These are phyloP conservation scores for Bombus impatiens DNA, from an alignment of 1,140 invertebrate genomes.

Conservation along the genomic window DNA sequence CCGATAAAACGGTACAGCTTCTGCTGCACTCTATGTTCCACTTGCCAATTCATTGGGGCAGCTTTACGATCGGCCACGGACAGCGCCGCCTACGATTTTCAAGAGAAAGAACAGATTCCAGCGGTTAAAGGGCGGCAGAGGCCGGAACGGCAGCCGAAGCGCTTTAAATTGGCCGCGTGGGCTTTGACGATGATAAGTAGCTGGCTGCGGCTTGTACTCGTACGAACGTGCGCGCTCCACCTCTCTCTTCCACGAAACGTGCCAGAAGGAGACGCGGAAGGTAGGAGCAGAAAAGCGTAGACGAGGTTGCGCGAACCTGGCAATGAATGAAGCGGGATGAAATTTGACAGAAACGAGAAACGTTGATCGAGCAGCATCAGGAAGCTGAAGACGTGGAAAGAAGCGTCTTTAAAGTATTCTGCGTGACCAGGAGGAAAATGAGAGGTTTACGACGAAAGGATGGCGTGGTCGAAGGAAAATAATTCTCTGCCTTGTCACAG, in stretches of 20 bases:
- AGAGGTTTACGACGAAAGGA: no score
- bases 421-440: no score
- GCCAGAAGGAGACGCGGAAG: background rate
- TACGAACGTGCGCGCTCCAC: background rate
- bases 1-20: background rate
- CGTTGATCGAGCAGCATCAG: background rate
- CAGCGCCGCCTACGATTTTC: slow-evolving; percentile 42
- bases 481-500: no score
- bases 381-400: background rate
- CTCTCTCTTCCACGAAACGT: background rate
- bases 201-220: slow-evolving; percentile 59
- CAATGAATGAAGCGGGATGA: background rate
- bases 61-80: background rate
- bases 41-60: background rate
- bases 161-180: slow-evolving; percentile 65
- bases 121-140: slow-evolving; percentile 19
- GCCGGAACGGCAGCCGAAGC: slow-evolving; percentile 40
- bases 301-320: background rate
- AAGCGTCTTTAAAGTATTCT: no score
- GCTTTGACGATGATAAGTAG: slow-evolving; percentile 72
- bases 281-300: slow-evolving; percentile 1
- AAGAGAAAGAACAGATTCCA: slow-evolving; percentile 39
- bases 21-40: background rate
- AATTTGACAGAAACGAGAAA: background rate
- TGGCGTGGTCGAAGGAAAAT: no score